Conservation (phyloP, 2,888 invertebrate genomes). For the Mesorhabditis spiculigera region DNA sequence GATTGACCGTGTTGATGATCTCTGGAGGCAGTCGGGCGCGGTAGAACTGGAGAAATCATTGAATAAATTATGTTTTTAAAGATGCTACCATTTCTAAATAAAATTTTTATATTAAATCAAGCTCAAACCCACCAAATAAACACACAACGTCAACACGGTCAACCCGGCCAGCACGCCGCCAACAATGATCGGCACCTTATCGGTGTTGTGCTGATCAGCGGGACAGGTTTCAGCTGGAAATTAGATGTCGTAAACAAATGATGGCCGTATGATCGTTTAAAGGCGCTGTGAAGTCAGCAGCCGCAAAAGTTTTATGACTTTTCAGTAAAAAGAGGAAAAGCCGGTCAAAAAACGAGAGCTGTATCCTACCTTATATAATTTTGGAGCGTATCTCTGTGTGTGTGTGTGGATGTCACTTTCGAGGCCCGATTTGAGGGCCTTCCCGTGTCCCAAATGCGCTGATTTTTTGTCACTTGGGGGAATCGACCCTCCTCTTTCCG, state of each 20-base stretch:
- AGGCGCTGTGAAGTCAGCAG: no score
- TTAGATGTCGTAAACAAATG: neutral
- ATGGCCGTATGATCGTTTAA: no score
- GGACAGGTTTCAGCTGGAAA: slow-evolving; percentile 30
- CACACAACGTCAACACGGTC: slow-evolving; percentile 27
- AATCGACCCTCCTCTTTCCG: no score
- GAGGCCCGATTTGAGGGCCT: no score
- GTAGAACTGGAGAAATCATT: slow-evolving; percentile 25
- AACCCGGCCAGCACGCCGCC: slow-evolving; percentile 32
- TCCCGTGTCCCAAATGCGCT: no score
- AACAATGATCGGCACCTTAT: slow-evolving; percentile 36
- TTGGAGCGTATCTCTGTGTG: no score
- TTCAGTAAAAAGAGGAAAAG: no score
- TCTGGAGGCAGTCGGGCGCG: slow-evolving; percentile 33
- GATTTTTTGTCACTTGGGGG: no score
- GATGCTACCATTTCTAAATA: neutral
- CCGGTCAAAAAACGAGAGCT: neutral
- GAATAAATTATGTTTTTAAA: neutral
- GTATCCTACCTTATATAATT: no score
- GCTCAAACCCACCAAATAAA: slow-evolving; percentile 25
- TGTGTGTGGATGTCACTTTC: no score
- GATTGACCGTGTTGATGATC: no score
- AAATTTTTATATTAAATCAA: slow-evolving; percentile 5
- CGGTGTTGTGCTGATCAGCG: slow-evolving; percentile 32
- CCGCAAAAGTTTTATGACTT: no score